phyloP scores from a whole-genome alignment of 2,797 vertebrate species.

The Poeciliopsis gracilis region DNA sequence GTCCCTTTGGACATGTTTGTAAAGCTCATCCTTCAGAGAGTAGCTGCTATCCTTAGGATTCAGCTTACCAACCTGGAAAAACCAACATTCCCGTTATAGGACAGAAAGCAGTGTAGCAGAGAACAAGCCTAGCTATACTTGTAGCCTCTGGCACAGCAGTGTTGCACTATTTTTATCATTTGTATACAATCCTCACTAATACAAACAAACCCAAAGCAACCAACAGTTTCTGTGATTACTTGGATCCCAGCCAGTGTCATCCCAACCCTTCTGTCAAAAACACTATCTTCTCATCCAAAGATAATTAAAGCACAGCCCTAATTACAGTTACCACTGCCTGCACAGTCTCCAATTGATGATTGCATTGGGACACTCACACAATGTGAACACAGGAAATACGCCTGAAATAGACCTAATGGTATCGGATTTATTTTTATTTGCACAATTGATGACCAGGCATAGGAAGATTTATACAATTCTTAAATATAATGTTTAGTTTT shows the following conservation, averaged over 20 bases:
- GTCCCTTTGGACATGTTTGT: slow-evolving; percentile 74
- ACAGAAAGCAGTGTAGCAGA: slow-evolving; percentile 8
- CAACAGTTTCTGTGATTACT: slow-evolving; percentile 49
- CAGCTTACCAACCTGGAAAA: slow-evolving; percentile 78
- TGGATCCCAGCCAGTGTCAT: slow-evolving; percentile 58
- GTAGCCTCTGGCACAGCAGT: neutral
- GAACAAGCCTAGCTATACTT: slow-evolving; percentile 20
- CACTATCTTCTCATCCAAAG: slow-evolving; percentile 72
- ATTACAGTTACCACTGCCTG: slow-evolving; percentile 71
- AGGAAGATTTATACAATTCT: neutral
- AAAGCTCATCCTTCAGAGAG: slow-evolving; percentile 80
- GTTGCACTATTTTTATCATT: slow-evolving; percentile 17
- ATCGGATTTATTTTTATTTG: neutral
- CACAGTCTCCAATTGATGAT: slow-evolving; percentile 59
- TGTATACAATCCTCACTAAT: slow-evolving; percentile 31
- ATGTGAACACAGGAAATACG: slow-evolving; percentile 64
- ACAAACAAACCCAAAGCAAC: slow-evolving; percentile 41
- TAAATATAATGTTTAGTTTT: neutral
- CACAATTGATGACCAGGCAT: neutral
- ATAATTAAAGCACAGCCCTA: slow-evolving; percentile 76
- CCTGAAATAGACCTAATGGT: slow-evolving; percentile 54
- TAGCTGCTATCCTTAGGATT: slow-evolving; percentile 82
- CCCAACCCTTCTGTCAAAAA: slow-evolving; percentile 70
- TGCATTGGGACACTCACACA: slow-evolving; percentile 63
- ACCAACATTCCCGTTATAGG: slow-evolving; percentile 3